phyloP scores from a whole-genome alignment of 2,888 invertebrate genomes.

The Bellardia pandia region DNA sequence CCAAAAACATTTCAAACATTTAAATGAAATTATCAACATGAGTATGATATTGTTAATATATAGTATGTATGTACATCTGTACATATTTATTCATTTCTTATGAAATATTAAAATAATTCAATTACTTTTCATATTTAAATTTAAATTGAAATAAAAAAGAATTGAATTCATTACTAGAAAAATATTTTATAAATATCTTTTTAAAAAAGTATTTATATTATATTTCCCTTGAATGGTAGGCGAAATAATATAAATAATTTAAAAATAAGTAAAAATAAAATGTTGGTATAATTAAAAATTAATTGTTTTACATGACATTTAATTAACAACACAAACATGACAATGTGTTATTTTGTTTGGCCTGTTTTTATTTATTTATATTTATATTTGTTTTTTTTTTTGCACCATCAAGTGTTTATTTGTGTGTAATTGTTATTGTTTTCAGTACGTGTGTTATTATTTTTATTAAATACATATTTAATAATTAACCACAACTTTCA shows the following conservation, averaged over 20 bases:
- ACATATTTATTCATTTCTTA: background rate
- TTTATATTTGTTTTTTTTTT: background rate
- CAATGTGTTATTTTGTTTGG: slow-evolving; percentile 31
- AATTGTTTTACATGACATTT: slow-evolving; percentile 67
- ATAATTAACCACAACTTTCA: background rate
- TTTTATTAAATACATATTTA: slow-evolving; percentile 38
- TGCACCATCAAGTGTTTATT: slow-evolving; percentile 30
- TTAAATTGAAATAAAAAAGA: background rate
- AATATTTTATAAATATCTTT: background rate
- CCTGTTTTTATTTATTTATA: background rate
- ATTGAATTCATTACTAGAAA: background rate
- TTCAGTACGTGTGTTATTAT: slow-evolving; percentile 7
- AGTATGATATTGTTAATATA: background rate
- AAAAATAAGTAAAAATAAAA: slow-evolving; percentile 51
- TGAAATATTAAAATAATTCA: slow-evolving; percentile 1
- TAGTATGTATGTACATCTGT: background rate
- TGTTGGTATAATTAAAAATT: slow-evolving; percentile 60
- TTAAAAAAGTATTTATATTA: slow-evolving; percentile 22
- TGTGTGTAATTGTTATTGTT: slow-evolving; percentile 42
- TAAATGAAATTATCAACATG: too few species aligned
- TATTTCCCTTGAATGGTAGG: background rate
- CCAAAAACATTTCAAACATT: too few species aligned
- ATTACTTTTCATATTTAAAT: background rate
- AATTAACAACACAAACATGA: slow-evolving; percentile 67
- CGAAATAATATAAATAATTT: slow-evolving; percentile 50